Evolutionary conservation across 2,888 invertebrate species (phyloP).

Genomic region (Zygaena filipendulae): DNA sequence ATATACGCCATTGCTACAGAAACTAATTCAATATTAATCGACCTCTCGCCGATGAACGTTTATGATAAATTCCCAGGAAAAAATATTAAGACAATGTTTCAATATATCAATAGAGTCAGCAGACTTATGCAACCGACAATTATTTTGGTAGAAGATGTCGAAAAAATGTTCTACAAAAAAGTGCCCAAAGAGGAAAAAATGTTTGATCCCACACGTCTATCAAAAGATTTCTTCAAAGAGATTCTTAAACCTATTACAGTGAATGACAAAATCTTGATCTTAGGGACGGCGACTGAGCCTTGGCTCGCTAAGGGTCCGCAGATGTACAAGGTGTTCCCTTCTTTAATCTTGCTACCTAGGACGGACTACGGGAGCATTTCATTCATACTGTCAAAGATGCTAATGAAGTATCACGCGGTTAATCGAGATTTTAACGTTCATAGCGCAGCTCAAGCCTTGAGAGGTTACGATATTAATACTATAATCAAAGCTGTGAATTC

Average conservation of each 20-base stretch:
- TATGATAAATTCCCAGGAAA: constrained; percentile 76
- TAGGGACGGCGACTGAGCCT: constrained; percentile 76
- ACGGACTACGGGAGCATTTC: constrained; percentile 72
- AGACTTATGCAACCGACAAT: constrained; percentile 77
- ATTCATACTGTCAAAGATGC: constrained; percentile 55
- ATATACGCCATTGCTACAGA: constrained; percentile 80
- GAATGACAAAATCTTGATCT: constrained; percentile 73
- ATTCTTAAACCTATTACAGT: constrained; percentile 73
- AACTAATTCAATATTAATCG: constrained; percentile 79
- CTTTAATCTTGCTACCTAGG: constrained; percentile 61
- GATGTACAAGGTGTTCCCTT: constrained; percentile 69
- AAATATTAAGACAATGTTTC: constrained; percentile 73
- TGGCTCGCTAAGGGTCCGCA: constrained; percentile 63
- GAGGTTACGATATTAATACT: constrained; percentile 62
- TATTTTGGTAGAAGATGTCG: constrained; percentile 74
- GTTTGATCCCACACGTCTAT: constrained; percentile 75
- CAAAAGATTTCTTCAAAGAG: constrained; percentile 73
- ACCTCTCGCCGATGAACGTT: constrained; percentile 76
- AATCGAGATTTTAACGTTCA: constrained; percentile 70
- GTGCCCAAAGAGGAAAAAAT: constrained; percentile 72
- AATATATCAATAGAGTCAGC: constrained; percentile 74
- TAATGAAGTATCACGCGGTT: constrained; percentile 71
- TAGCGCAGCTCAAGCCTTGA: constrained; percentile 60
- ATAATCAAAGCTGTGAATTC: constrained; percentile 48
- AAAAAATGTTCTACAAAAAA: constrained; percentile 76